Percentiles rank a stretch among this genome's conserved stretches.
Evolutionary conservation across 2,113 vertebrate genomes (phyloP).

Genomic region (Vulpes lagopus): DNA sequence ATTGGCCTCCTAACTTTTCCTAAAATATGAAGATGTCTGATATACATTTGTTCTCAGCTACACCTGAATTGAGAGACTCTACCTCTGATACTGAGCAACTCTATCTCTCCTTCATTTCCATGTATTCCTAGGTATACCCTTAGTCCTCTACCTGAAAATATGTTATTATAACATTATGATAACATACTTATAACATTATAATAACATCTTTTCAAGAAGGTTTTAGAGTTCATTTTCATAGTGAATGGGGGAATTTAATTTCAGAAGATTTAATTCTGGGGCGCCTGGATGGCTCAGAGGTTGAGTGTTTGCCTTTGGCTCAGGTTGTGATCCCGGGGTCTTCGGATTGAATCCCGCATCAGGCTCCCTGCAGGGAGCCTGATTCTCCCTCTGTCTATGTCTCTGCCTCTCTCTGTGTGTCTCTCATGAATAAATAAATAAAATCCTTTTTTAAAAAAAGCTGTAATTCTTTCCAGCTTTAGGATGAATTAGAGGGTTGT

Average conservation of each 20-base stretch:
- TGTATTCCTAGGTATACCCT: neutral
- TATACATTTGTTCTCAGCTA: neutral
- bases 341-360: too few relatives aligned
- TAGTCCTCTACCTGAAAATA: neutral
- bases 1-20: neutral
- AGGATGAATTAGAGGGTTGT: neutral
- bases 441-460: neutral
- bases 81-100: neutral
- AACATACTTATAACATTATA: neutral
- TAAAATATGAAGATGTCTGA: conserved; percentile 5
- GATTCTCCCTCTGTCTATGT: too few relatives aligned
- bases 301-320: too few relatives aligned
- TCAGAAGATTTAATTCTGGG: neutral
- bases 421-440: too few relatives aligned
- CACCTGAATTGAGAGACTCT: neutral
- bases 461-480: neutral
- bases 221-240: conserved; percentile 15
- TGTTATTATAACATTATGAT: neutral
- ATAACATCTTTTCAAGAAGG: neutral
- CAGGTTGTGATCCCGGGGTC: too few relatives aligned
- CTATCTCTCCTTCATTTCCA: neutral
- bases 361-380: too few relatives aligned
- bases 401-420: too few relatives aligned
- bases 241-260: neutral
- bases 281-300: too few relatives aligned